A percentile compares a stretch with the other conserved stretches of the same genome.
Evolutionary conservation across 2,888 invertebrate species (phyloP).

Genomic region (Litoditis marina): DNA sequence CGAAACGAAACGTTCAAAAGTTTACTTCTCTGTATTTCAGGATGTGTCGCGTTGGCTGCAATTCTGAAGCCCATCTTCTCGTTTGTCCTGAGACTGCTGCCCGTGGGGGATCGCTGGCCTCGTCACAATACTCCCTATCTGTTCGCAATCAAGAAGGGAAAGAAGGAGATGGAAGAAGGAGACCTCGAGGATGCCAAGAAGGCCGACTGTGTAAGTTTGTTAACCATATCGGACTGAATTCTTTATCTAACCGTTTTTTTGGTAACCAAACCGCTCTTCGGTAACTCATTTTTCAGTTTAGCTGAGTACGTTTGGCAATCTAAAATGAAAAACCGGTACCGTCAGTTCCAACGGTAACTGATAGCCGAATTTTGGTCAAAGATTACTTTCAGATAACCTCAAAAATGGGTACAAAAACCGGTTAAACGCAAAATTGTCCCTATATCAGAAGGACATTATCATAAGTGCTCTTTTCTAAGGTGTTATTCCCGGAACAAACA

Average conservation of each 20-base stretch:
- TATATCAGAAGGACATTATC: too few relatives aligned
- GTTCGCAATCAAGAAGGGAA: slow-evolving; percentile 47
- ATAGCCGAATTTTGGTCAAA: too few relatives aligned
- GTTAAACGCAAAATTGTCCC: too few relatives aligned
- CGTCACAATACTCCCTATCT: slow-evolving; percentile 48
- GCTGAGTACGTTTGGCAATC: too few relatives aligned
- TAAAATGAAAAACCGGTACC: too few relatives aligned
- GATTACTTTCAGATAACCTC: too few relatives aligned
- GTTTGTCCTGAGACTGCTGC: slow-evolving; percentile 39
- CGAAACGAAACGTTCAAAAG: not conserved
- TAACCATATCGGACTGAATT: not conserved
- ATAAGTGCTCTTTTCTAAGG: not conserved
- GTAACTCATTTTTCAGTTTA: too few relatives aligned
- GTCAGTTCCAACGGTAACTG: too few relatives aligned
- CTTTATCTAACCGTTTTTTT: not conserved
- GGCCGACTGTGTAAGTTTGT: slow-evolving; percentile 42
- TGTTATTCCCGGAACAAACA: too few relatives aligned
- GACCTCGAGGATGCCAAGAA: slow-evolving; percentile 54
- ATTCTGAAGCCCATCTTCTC: slow-evolving; percentile 55
- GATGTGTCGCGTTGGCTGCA: slow-evolving; percentile 72
- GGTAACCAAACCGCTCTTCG: too few relatives aligned
- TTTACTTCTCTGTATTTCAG: slow-evolving; percentile 69
- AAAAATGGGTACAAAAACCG: too few relatives aligned
- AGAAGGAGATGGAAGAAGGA: slow-evolving; percentile 58
- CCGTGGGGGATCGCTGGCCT: slow-evolving; percentile 46